Conservation (phyloP, 2,113 vertebrate species). For the Trematocara stigmaticum region DNA sequence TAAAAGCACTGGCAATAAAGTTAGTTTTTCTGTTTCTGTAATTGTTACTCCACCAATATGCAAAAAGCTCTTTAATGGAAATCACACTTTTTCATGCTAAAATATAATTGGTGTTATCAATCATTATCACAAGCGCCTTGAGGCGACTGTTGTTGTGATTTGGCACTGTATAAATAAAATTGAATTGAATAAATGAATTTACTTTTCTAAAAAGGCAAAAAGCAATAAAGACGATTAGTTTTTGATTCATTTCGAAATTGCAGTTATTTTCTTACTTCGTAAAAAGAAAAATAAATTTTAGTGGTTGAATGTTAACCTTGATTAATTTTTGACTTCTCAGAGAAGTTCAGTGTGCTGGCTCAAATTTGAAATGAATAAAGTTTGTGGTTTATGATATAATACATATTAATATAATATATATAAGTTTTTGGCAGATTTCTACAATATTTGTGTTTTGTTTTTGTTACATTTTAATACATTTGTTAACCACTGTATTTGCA, state of each 20-base stretch:
- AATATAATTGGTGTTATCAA: not conserved
- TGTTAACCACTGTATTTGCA: not conserved
- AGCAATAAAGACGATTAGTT: rapidly evolving
- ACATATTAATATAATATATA: not conserved
- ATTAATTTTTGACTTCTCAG: not conserved
- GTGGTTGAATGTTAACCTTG: not conserved
- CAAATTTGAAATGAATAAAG: not conserved
- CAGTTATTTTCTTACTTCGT: not conserved
- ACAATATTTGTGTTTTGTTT: not conserved
- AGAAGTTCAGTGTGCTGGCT: not conserved
- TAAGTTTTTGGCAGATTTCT: not conserved
- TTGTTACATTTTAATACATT: not conserved
- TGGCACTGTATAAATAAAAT: not conserved
- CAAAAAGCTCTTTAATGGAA: not conserved
- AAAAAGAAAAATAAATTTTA: not conserved
- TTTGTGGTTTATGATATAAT: not conserved
- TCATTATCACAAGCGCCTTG: not conserved
- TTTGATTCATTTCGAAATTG: not conserved
- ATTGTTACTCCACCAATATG: rapidly evolving
- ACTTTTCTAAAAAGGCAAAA: not conserved
- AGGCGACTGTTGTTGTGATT: not conserved
- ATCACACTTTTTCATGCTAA: not conserved
- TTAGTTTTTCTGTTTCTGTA: not conserved
- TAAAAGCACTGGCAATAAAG: not conserved
- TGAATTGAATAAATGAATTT: not conserved